These are phyloP conservation scores for Petrocephalus sullivani DNA, from an alignment of 2,797 vertebrate species.

Conservation along the genomic window DNA sequence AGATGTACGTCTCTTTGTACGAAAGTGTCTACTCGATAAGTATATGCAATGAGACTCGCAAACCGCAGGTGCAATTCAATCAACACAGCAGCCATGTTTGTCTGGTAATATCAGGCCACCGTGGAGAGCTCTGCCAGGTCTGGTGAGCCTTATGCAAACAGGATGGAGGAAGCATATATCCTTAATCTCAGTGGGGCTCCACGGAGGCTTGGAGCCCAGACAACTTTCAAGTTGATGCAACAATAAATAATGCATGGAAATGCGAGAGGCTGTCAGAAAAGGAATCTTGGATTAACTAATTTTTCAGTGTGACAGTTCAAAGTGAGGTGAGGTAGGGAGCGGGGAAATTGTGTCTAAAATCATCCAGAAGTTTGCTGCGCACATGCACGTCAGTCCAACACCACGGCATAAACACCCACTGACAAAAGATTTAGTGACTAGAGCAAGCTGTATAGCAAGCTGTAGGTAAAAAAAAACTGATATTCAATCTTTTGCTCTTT, in stretches of 20 bases:
- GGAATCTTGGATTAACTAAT: conserved; percentile 58
- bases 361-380: conserved; percentile 30
- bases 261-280: conserved; percentile 46
- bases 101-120: not conserved
- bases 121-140: not conserved
- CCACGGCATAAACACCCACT: not conserved
- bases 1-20: not conserved
- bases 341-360: conserved; percentile 34
- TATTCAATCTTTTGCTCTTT: not conserved
- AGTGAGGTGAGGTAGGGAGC: conserved; percentile 38
- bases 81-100: not conserved
- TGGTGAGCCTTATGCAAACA: not conserved
- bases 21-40: not conserved
- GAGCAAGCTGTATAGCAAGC: not conserved
- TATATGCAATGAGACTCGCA: not conserved
- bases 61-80: not conserved
- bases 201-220: conserved; percentile 31
- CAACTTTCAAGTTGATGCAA: conserved; percentile 59
- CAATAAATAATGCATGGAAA: conserved; percentile 64
- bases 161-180: not conserved
- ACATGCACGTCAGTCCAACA: conserved; percentile 18
- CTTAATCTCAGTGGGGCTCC: not conserved
- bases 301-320: conserved; percentile 60
- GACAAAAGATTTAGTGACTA: not conserved
- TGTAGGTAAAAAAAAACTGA: not conserved